phyloP scores from a whole-genome alignment of 2,113 vertebrate species.

The Passer domesticus region DNA sequence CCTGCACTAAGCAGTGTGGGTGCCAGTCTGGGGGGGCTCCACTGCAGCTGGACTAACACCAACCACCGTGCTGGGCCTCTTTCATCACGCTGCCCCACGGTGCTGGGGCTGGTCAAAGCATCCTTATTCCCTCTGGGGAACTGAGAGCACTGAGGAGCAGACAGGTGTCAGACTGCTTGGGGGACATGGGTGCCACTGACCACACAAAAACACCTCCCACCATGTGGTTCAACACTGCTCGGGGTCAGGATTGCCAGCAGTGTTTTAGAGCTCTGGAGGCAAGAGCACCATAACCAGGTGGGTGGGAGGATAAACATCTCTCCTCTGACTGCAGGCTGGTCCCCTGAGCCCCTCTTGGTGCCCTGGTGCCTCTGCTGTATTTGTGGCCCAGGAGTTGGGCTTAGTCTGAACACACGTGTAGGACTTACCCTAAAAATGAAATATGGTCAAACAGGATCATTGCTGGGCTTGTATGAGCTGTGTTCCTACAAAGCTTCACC shows the following conservation, averaged over 20 bases:
- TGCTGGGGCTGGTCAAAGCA: not conserved
- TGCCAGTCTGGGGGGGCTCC: accelerated
- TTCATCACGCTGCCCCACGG: accelerated
- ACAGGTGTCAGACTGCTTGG: not conserved
- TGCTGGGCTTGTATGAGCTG: not conserved
- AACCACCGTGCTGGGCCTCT: accelerated
- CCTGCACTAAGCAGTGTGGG: not conserved
- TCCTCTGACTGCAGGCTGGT: not conserved
- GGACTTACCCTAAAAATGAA: not conserved
- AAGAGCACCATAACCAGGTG: not conserved
- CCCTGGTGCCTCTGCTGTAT: accelerated
- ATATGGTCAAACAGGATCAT: not conserved
- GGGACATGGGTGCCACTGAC: not conserved
- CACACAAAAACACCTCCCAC: accelerated
- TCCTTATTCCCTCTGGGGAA: not conserved
- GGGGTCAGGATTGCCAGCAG: accelerated
- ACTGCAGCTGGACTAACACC: accelerated
- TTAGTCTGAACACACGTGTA: not conserved
- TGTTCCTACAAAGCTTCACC: accelerated
- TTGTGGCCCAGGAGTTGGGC: not conserved
- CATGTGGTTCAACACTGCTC: accelerated
- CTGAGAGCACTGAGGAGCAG: not conserved
- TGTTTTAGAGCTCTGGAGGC: not conserved
- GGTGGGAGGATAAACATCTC: accelerated
- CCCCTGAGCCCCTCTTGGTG: not conserved